A percentile compares a stretch with the other conserved stretches of the same genome.
These are phyloP conservation scores for Oryzias sinensis DNA, from an alignment of 2,797 vertebrate genomes.

Conservation along the genomic window DNA sequence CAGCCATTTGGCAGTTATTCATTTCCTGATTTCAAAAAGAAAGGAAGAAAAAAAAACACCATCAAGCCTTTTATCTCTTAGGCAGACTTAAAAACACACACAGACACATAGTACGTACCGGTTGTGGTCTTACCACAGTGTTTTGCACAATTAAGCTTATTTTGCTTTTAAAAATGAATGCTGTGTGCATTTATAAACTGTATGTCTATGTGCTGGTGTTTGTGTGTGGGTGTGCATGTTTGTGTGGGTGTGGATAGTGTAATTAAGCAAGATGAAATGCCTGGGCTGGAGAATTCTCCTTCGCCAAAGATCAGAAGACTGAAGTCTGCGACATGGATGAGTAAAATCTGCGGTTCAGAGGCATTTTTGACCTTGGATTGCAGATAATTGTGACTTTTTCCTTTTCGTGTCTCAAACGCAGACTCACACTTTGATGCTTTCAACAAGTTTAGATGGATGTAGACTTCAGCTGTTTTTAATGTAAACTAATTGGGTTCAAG, in stretches of 20 bases:
- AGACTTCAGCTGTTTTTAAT: slow-evolving; percentile 24
- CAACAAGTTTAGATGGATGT: slow-evolving; percentile 30
- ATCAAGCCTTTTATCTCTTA: slow-evolving; percentile 62
- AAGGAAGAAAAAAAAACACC: slow-evolving; percentile 8
- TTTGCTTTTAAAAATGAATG: slow-evolving; percentile 78
- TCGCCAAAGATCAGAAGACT: slow-evolving; percentile 56
- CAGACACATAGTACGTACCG: slow-evolving; percentile 69
- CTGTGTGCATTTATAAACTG: slow-evolving; percentile 56
- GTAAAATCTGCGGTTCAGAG: slow-evolving; percentile 53
- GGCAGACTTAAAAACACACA: slow-evolving; percentile 62
- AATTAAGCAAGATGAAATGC: slow-evolving; percentile 87
- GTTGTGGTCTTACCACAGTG: slow-evolving; percentile 82
- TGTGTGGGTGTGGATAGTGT: slow-evolving; percentile 58
- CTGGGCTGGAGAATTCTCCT: slow-evolving; percentile 52
- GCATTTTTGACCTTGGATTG: slow-evolving; percentile 62
- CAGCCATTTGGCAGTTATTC: slow-evolving; percentile 83
- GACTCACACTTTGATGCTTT: slow-evolving; percentile 24
- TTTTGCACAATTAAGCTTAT: slow-evolving; percentile 83
- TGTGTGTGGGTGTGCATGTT: slow-evolving; percentile 9
- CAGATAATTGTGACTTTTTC: slow-evolving; percentile 38
- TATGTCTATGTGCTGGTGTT: slow-evolving; percentile 23
- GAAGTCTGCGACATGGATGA: slow-evolving; percentile 51
- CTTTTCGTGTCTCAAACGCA: slow-evolving; percentile 22
- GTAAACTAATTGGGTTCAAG: slow-evolving; percentile 17
- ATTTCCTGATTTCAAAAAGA: slow-evolving; percentile 83